Evolutionary conservation across 2,113 vertebrate species (phyloP), one percentile per base, ranked within the genome.

Genomic region (Aptenodytes patagonicus): DNA sequence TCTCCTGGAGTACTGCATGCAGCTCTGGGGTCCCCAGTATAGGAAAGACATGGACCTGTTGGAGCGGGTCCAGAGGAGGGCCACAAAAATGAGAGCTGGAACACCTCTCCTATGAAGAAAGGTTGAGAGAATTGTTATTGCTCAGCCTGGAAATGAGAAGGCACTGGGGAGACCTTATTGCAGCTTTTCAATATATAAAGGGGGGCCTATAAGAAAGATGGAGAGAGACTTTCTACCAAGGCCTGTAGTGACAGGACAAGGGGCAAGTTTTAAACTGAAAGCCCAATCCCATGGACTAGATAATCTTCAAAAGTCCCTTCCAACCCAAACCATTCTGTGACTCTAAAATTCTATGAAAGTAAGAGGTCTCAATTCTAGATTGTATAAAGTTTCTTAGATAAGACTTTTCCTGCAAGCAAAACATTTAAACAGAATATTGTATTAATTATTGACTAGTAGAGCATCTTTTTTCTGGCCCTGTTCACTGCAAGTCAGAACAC

Each of bases 111-210:
- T 34, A 4, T 7, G 7, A 55, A 51, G 15, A 75, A 36, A 62
- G 15, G 1, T 2, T 76, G 28, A 65, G 20, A 38, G 2, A 46
- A 0, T 5, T 60, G 22, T 2, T 4, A 5, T 46, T 40, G 20
- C 76, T 31, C 34, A 70, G 7, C 4, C 31, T 55, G 47, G 13
- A 68, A 51, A 64, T n/a, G 3, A 64, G 49, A 60, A 81, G 16
- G 4, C 1, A 0, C 15, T 72, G 17, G 19, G 10, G 21, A 64
- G 3, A 66, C 21, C 4, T 29, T 17, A 49, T 29, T 55, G 19
- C 2, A 26, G 6, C 18, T 3, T 90, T 70, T 38, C 13, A 61
- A 11, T 34, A 28, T 15, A 6, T 82, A 60, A 80, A 69, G 12
- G 7, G 7, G 4, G 2, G 2, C 2, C 2, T 58, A 29, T 38